Base-by-base conservation (phyloP, 2,888 invertebrate genomes). In the Amblyjoppa proteus region DNA sequence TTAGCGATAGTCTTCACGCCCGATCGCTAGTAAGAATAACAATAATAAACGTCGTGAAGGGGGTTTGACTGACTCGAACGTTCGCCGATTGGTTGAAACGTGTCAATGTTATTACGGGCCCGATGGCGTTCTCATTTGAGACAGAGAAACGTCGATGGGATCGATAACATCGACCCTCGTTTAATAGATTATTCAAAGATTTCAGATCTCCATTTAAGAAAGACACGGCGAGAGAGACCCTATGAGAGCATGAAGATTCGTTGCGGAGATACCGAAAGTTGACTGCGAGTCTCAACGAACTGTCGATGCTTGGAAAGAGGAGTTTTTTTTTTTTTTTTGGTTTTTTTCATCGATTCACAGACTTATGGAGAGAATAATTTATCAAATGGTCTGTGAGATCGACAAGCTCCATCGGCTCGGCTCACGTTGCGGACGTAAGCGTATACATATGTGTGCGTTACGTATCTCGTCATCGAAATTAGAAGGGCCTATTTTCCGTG, bases 151-250 rank as follows among this genome's bases (percentile, higher is more conserved):
- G 38, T n/a, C 53, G 70, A 75, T 73, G 66, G 71, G 66, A 80
- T 66, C 80, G 84, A 66, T 73, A 75, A 64, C 16, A 34, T n/a
- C 34, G 11, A n/a, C 58, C 64, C 64, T 74, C 73, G 49, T 84
- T 81, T 73, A 81, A 84, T 84, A 73, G 81, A 84, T 84, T 77
- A 81, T 71, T 76, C 81, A 77, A 34, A 64, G 80, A 84, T 84
- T 76, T 73, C 71, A 76, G 76, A 84, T 84, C 84, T 84, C 76
- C 68, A 81, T 81, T 84, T 81, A 41, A 76, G 70, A 66, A 68
- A 58, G 69, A 84, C 84, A 56, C 49, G 68, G 16, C 34, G 64
- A 20, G 64, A 20, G 71, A 84, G 20, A 20, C 20, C 71, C 66
- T 41, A 41, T 56, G 66, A 71, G 51, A 49, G 51, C 38, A 80